Conservation (phyloP, 2,888 invertebrate genomes). For the Zaprionus lineosus region DNA sequence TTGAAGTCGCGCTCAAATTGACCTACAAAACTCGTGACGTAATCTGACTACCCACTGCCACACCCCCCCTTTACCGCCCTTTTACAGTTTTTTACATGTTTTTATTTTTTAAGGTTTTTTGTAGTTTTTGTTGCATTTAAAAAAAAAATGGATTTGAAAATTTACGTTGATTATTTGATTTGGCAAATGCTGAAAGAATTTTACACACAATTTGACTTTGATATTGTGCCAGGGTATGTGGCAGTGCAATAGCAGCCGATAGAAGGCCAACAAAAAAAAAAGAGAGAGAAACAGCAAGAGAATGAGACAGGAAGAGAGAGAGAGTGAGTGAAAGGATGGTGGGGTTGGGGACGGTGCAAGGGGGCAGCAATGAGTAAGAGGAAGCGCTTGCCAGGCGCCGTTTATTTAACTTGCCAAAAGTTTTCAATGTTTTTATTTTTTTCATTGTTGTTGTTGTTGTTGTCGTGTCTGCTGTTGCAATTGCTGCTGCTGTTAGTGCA, state of each 20-base stretch:
- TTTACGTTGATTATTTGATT: constrained; percentile 64
- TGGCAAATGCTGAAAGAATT: constrained; percentile 56
- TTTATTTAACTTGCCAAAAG: constrained; percentile 51
- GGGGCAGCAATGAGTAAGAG: constrained; percentile 15
- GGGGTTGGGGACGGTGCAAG: not conserved
- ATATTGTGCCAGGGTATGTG: constrained; percentile 48
- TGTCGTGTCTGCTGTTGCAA: too few species aligned
- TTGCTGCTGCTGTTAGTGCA: too few species aligned
- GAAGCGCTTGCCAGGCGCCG: constrained; percentile 50
- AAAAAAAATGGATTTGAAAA: constrained; percentile 18
- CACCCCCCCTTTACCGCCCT: too few species aligned
- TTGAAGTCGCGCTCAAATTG: too few species aligned
- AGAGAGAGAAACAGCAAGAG: too few species aligned
- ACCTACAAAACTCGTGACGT: too few species aligned
- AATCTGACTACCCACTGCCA: too few species aligned
- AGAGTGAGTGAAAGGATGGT: too few species aligned
- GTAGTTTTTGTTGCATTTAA: not conserved
- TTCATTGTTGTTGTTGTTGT: too few species aligned
- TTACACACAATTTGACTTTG: constrained; percentile 68
- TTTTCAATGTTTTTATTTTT: constrained; percentile 29
- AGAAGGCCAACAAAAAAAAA: too few species aligned
- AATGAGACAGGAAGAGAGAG: too few species aligned
- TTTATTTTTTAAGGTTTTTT: not conserved
- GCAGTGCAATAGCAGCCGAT: too few species aligned
- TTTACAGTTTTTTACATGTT: not conserved